Base-by-base conservation (phyloP, 2,888 invertebrate genomes). In the Apeira syringaria region DNA sequence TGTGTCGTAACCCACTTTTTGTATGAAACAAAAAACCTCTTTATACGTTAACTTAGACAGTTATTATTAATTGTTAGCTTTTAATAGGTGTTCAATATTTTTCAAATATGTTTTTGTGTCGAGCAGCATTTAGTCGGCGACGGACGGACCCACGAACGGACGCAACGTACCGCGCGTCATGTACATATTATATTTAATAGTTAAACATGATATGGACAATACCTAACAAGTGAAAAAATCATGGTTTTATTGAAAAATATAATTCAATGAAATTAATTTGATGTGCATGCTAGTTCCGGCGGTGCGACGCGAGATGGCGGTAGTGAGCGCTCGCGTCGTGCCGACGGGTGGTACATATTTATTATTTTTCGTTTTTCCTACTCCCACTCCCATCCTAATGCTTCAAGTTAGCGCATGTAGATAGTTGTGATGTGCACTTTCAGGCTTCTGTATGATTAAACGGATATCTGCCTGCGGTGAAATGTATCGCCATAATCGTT, bases 161-260 rank as follows among this genome's bases (percentile, higher is more conserved):
- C 58, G 53, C 54, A 44, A 57, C 57, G 67, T 59, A 64, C 63
- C 52, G 47, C 41, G 57, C 45, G 62, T 61, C 71, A 57, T 87
- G 87, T 87, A 88, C 76, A 88, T 86, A 86, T 73, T 77, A 80
- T 76, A 72, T 75, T 74, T 76, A 78, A 80, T 85, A 85, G 82
- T 75, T 86, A 87, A 86, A 76, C 75, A 83, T 67, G 72, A 80
- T 87, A 85, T 82, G 88, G 88, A 89, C 88, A 87, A 89, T 89
- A 88, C 88, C 86, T 88, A 87, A 89, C 88, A 87, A 87, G 88
- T 88, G 86, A 77, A 84, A 77, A 76, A 35, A 71, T n/a, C 68
- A 82, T 77, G 81, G 81, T 83, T 87, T 86, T 86, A 81, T 87
- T 87, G 86, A 85, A 77, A 73, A 70, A 81, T 70, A 87, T 80